These are phyloP conservation scores for Drosophila guanche DNA, from an alignment of 1,140 invertebrate genomes.

Conservation along the genomic window DNA sequence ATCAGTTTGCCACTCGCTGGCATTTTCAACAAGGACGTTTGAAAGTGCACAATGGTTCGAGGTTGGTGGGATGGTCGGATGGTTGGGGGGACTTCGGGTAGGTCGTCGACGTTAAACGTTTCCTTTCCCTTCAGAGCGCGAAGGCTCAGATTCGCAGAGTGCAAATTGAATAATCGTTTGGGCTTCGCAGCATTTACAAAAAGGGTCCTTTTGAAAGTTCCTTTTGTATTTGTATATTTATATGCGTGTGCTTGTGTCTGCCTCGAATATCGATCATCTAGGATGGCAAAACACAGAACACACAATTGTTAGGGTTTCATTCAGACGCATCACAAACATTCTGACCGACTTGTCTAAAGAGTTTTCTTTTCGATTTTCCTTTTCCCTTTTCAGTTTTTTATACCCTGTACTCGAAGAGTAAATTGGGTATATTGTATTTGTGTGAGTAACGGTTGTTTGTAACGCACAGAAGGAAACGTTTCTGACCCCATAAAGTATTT, in stretches of 20 bases:
- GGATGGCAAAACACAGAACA: slow-evolving; percentile 28
- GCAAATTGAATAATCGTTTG: slow-evolving; percentile 81
- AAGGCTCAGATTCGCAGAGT: slow-evolving; percentile 32
- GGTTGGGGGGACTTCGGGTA: not conserved
- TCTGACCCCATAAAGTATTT: no score
- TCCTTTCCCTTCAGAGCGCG: slow-evolving; percentile 6
- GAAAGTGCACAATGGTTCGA: slow-evolving; percentile 66
- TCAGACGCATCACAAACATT: slow-evolving; percentile 44
- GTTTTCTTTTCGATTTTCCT: slow-evolving; percentile 17
- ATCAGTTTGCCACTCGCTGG: slow-evolving; percentile 72
- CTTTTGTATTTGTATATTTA: slow-evolving; percentile 36
- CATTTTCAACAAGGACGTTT: slow-evolving; percentile 64
- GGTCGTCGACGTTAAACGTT: slow-evolving; percentile 42
- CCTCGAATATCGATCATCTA: slow-evolving; percentile 66
- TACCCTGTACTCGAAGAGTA: no score
- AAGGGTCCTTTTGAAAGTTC: slow-evolving; percentile 74
- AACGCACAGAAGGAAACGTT: no score
- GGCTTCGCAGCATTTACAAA: slow-evolving; percentile 66
- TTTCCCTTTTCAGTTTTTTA: slow-evolving; percentile 24
- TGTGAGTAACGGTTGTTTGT: no score
- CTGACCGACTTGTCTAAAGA: slow-evolving; percentile 50
- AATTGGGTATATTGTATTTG: no score
- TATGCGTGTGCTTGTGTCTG: slow-evolving; percentile 23
- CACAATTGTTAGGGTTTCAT: slow-evolving; percentile 55
- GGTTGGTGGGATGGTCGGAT: not conserved